These are phyloP conservation scores for Chaetura pelagica DNA, from an alignment of 2,113 vertebrate species.

Conservation along the genomic window DNA sequence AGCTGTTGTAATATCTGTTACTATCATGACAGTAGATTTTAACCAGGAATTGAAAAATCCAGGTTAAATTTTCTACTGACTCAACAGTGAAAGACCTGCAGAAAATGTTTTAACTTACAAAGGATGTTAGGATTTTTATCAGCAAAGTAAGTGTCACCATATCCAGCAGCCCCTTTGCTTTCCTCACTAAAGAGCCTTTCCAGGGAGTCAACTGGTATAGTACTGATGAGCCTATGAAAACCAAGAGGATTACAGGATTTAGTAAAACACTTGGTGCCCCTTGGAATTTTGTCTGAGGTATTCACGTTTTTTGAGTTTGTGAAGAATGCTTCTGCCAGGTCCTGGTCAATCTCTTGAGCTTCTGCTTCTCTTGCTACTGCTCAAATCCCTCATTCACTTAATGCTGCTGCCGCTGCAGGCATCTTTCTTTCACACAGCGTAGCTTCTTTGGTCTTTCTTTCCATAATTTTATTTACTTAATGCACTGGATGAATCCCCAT, in stretches of 20 bases:
- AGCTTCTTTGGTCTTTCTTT: neutral
- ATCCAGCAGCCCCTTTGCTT: neutral
- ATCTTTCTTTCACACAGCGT: neutral
- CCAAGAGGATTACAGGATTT: neutral
- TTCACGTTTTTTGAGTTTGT: neutral
- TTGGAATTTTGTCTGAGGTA: neutral
- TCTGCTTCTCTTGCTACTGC: neutral
- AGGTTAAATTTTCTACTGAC: neutral
- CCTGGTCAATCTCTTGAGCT: neutral
- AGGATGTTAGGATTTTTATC: neutral
- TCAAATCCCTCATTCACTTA: neutral
- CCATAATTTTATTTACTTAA: neutral
- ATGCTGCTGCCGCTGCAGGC: neutral
- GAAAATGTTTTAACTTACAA: neutral
- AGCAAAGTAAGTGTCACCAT: neutral
- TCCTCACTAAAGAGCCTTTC: neutral
- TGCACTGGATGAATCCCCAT: neutral
- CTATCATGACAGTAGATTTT: neutral
- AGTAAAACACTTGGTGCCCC: neutral
- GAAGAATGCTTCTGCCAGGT: neutral
- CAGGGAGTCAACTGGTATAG: neutral
- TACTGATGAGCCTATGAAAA: neutral
- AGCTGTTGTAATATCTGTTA: neutral
- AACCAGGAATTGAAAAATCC: neutral
- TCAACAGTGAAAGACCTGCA: neutral